Evolutionary conservation across 2,888 invertebrate species (phyloP).

Genomic region (Beris chalybata): DNA sequence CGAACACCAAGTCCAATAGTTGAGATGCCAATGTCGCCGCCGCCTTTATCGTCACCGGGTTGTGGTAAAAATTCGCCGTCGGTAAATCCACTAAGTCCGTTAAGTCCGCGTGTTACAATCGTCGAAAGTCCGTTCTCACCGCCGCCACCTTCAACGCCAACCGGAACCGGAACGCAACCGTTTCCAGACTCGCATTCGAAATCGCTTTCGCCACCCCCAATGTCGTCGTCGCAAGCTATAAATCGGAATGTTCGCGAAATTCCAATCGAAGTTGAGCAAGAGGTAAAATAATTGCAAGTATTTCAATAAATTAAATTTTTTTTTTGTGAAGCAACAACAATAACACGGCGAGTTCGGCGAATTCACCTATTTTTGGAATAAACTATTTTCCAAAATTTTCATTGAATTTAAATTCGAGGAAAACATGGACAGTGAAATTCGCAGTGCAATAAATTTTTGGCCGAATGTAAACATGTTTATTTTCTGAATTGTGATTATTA

Average conservation of each 20-base stretch:
- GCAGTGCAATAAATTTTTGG: conserved; percentile 6
- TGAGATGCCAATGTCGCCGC: conserved; percentile 56
- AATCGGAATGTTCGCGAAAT: conserved; percentile 51
- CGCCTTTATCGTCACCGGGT: conserved; percentile 41
- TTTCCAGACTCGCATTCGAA: conserved; percentile 29
- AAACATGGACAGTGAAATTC: too few species aligned
- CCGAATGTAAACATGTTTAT: conserved; percentile 17
- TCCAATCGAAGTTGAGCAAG: conserved; percentile 55
- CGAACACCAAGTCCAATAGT: conserved; percentile 56
- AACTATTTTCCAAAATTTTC: too few species aligned
- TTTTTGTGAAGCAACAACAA: background rate
- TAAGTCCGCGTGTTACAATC: conserved; percentile 40
- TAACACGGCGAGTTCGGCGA: too few species aligned
- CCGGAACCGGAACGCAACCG: background rate
- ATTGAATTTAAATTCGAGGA: too few species aligned
- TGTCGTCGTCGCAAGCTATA: conserved; percentile 39
- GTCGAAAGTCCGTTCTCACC: conserved; percentile 45
- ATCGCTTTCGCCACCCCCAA: conserved; percentile 17
- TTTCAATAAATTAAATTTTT: background rate
- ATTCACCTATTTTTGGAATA: too few species aligned
- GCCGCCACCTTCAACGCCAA: conserved; percentile 45
- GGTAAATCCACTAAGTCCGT: conserved; percentile 30
- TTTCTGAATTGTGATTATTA: background rate
- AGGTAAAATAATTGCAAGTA: conserved; percentile 44
- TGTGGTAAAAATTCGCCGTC: conserved; percentile 29